Evolutionary conservation across 2,888 invertebrate species (phyloP).

Genomic region (Gortyna flavago): DNA sequence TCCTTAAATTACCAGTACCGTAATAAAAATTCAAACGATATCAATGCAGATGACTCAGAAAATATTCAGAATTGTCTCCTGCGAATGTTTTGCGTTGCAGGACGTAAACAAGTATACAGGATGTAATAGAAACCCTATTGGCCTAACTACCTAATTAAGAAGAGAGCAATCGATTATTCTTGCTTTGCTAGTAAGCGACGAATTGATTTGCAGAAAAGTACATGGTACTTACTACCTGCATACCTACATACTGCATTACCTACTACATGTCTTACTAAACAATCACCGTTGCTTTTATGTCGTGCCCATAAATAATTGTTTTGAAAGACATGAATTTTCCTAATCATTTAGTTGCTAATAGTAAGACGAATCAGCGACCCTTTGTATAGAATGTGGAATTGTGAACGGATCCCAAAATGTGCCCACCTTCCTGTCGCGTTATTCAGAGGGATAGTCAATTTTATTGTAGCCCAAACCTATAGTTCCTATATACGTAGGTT

Average conservation of each 20-base stretch:
- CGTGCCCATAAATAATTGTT: background rate
- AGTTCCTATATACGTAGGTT: background rate
- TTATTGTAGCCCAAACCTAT: background rate
- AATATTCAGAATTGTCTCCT: background rate
- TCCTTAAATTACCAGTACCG: background rate
- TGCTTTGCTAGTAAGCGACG: background rate
- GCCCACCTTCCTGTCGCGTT: background rate
- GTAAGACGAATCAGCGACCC: background rate
- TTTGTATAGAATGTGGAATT: background rate
- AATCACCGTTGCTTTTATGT: background rate
- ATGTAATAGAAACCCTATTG: no score
- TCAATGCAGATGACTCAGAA: conserved; percentile 35
- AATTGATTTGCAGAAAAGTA: background rate
- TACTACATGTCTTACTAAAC: background rate
- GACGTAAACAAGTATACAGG: background rate
- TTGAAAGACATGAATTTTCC: background rate
- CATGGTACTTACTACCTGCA: no score
- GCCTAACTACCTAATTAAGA: background rate
- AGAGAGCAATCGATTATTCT: background rate
- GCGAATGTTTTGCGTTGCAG: conserved; percentile 2
- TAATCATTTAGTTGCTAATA: background rate
- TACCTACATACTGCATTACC: background rate
- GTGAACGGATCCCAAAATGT: background rate
- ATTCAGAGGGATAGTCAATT: background rate
- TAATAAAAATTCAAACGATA: conserved; percentile 24